Evolutionary conservation across 1,140 invertebrate genomes (phyloP).

Genomic region (Tetraneura akinire): DNA sequence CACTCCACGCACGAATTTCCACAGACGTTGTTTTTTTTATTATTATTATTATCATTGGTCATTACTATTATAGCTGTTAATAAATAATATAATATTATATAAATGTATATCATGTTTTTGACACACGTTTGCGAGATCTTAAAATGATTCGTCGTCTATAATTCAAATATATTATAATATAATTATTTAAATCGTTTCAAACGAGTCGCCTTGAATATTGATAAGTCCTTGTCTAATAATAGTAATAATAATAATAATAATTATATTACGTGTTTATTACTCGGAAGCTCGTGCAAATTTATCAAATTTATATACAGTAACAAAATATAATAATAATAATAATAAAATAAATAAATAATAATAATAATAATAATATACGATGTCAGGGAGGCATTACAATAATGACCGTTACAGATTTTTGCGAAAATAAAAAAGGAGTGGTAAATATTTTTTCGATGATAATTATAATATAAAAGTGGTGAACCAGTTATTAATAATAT

Average conservation of each 20-base stretch:
- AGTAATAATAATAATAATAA: too few species aligned
- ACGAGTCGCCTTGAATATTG: conserved; percentile 21
- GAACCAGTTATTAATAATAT: conserved; percentile 39
- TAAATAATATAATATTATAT: too few species aligned
- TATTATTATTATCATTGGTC: too few species aligned
- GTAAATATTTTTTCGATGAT: conserved; percentile 21
- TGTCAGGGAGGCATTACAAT: too few species aligned
- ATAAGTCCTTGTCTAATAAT: conserved; percentile 8
- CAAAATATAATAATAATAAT: background rate
- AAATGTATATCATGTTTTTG: conserved; percentile 3
- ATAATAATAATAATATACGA: background rate
- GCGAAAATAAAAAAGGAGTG: background rate
- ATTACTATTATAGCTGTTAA: too few species aligned
- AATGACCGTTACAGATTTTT: conserved; percentile 8
- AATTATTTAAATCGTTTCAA: background rate
- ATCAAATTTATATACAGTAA: too few species aligned
- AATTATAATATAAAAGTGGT: background rate
- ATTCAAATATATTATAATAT: background rate
- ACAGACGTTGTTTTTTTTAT: background rate
- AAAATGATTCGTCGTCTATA: conserved; percentile 6
- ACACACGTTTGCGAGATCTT: background rate
- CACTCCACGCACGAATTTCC: background rate
- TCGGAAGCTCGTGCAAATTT: conserved; percentile 12
- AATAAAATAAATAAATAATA: background rate
- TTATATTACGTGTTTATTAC: background rate